Conservation (phyloP, 2,113 vertebrate genomes). For the Sapayoa aenigma region DNA sequence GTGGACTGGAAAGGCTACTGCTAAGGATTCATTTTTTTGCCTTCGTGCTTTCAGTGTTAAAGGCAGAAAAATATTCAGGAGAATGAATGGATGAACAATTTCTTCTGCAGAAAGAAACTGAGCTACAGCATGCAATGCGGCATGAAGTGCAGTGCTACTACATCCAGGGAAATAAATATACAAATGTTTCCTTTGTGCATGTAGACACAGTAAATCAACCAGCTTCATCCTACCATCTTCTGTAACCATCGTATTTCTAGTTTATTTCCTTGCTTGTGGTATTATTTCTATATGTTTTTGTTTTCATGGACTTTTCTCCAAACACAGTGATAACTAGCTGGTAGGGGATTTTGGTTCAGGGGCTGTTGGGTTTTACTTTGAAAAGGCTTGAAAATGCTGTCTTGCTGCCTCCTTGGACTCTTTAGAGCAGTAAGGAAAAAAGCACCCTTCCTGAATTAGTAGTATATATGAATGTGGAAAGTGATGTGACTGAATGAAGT, state of each 20-base stretch:
- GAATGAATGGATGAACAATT: background rate
- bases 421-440: background rate
- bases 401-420: background rate
- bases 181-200: background rate
- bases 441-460: background rate
- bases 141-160: background rate
- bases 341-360: background rate
- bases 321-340: background rate
- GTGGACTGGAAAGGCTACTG: background rate
- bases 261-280: background rate
- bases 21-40: background rate
- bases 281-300: background rate
- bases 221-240: background rate
- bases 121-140: fast-evolving
- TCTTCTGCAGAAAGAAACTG: background rate
- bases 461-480: background rate
- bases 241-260: background rate
- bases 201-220: background rate
- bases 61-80: background rate
- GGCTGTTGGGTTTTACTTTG: background rate
- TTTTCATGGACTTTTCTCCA: background rate
- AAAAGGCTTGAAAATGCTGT: background rate
- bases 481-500: background rate
- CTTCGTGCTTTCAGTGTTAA: background rate
- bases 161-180: background rate